phyloP scores from a whole-genome alignment of 2,888 invertebrate genomes.

The Cantharis flavilabris region DNA sequence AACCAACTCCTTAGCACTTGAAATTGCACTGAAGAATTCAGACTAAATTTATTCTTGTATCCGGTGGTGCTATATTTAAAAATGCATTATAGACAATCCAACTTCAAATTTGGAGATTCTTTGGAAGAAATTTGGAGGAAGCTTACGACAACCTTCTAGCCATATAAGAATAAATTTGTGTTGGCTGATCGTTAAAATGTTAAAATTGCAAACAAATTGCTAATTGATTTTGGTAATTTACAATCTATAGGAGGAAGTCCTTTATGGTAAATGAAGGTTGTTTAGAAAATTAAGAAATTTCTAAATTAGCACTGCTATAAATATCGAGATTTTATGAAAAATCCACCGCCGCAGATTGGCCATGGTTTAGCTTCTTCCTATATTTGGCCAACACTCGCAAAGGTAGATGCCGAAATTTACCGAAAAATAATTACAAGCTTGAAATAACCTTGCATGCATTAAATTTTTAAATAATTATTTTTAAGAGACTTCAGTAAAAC shows the following conservation, averaged over 20 bases:
- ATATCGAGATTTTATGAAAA: too few species aligned
- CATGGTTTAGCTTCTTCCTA: not conserved
- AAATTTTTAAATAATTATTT: not conserved
- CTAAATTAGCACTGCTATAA: not conserved
- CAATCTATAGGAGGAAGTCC: not conserved
- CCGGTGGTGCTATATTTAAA: not conserved
- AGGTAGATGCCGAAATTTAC: not conserved
- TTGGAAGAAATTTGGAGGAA: too few species aligned
- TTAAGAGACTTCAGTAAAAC: not conserved
- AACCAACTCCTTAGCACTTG: not conserved
- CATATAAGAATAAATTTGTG: not conserved
- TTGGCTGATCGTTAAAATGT: not conserved
- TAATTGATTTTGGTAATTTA: not conserved
- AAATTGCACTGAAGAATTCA: not conserved
- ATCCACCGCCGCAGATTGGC: too few species aligned
- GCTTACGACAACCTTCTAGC: not conserved
- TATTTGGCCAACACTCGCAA: not conserved
- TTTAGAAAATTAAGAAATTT: not conserved
- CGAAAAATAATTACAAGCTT: not conserved
- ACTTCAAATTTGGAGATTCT: too few species aligned
- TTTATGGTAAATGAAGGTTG: not conserved
- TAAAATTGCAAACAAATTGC: not conserved
- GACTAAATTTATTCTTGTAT: not conserved
- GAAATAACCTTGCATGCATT: not conserved
- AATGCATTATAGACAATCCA: not conserved